Percentiles rank a stretch among this genome's conserved stretches.
phyloP scores from a whole-genome alignment of 2,113 vertebrate genomes.

The Nothoprocta perdicaria region DNA sequence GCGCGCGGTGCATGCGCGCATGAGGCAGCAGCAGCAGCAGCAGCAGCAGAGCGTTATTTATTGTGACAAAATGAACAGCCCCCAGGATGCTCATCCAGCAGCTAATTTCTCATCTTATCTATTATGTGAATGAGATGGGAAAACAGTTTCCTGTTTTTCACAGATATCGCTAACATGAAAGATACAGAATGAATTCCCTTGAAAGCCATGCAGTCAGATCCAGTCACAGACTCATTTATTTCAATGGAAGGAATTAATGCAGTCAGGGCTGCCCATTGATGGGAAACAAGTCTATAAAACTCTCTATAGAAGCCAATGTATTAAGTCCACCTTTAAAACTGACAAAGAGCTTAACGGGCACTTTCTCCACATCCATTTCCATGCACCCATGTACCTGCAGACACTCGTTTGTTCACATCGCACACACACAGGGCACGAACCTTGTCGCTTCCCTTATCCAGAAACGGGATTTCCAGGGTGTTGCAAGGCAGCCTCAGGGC shows the following conservation, averaged over 20 bases:
- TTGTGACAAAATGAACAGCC: conserved; percentile 78
- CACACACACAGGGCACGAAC: neutral
- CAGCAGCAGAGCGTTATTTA: conserved; percentile 60
- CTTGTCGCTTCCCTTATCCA: neutral
- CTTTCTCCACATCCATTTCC: neutral
- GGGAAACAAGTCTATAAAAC: neutral
- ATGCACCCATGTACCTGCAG: neutral
- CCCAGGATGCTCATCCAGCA: conserved; percentile 74
- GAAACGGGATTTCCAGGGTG: neutral
- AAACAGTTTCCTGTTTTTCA: conserved; percentile 79
- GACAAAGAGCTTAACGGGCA: neutral
- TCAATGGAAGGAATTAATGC: conserved; percentile 52
- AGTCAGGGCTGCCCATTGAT: conserved; percentile 32
- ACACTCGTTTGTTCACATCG: neutral
- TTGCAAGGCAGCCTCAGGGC: accelerated
- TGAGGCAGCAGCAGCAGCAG: conserved; percentile 17
- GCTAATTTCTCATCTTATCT: conserved; percentile 83
- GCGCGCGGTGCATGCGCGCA: neutral
- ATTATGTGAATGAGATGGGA: conserved; percentile 79
- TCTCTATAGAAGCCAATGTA: neutral
- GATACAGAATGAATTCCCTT: conserved; percentile 68
- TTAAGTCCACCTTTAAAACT: conserved; percentile 32
- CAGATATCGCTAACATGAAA: conserved; percentile 76
- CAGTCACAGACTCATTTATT: conserved; percentile 51
- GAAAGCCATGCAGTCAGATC: conserved; percentile 62